Evolutionary conservation across 2,888 invertebrate species (phyloP).

Genomic region (Chrysomela aeneicollis): DNA sequence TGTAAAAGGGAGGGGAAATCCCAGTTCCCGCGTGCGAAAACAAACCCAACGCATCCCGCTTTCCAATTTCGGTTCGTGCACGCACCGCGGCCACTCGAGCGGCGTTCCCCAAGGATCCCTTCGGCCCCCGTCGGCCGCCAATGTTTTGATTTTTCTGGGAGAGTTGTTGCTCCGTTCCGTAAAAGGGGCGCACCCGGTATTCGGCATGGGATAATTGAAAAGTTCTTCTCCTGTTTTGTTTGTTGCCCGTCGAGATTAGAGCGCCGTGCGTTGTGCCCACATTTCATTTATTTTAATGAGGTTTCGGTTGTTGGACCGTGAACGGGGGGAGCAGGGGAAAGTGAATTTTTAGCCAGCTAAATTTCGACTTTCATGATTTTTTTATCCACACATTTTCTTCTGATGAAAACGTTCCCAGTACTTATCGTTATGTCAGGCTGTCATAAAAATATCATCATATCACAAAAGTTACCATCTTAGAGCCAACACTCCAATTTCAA

Average conservation of each 20-base stretch:
- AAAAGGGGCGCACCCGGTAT: conserved; percentile 45
- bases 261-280: conserved; percentile 56
- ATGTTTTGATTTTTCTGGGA: conserved; percentile 62
- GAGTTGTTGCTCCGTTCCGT: conserved; percentile 53
- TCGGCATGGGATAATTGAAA: conserved; percentile 54
- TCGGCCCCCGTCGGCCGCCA: conserved; percentile 42
- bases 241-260: conserved; percentile 58
- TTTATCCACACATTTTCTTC: too few species aligned
- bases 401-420: too few species aligned
- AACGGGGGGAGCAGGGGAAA: conserved; percentile 14
- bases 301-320: conserved; percentile 34
- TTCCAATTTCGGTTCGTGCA: conserved; percentile 14
- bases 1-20: too few species aligned
- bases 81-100: conserved; percentile 8
- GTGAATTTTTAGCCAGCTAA: background rate
- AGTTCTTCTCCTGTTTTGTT: conserved; percentile 51
- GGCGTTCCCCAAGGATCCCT: conserved; percentile 25
- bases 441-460: too few species aligned
- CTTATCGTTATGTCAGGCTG: too few species aligned
- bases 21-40: conserved; percentile 4
- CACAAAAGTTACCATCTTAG: too few species aligned
- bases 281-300: conserved; percentile 57
- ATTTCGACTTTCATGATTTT: too few species aligned
- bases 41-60: background rate
- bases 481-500: too few species aligned